Evolutionary conservation across 2,113 vertebrate genomes (phyloP), one percentile per base, ranked within the genome.

Genomic region (Rhadina sibilatrix): DNA sequence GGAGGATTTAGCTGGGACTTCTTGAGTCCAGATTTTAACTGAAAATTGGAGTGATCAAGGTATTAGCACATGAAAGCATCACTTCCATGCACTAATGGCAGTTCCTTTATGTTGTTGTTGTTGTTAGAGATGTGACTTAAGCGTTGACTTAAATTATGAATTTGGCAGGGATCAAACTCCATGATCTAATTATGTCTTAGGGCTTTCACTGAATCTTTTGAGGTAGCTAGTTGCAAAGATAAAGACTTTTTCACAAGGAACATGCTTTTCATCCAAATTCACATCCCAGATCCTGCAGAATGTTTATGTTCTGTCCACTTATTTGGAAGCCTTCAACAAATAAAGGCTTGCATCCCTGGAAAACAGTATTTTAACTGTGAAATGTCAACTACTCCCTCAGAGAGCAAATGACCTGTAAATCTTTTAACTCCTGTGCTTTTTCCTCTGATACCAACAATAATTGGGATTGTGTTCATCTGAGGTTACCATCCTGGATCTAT

Each of bases 11-110:
- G 80, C 38, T 71, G 49, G 90, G 83, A 87, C 69, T 95, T 95
- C 76, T 12, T 10, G 12, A 78, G 61, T 64, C 50, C 37, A 11
- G 53, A 79, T 91, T 96, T 93, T 86, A 88, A 79, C 59, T 49
- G 65, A 80, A 93, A 84, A 94, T 72, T 57, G 87, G 74, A 93
- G 66, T 75, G 92, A 96, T 96, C 94, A 88, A 84, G 28, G 60
- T 90, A 96, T 96, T 94, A 94, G 79, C 97, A 97, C 92, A 94
- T 94, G 95, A 97, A 96, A 96, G 94, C 72, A 83, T 69, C 89
- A 81, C 69, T 81, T 88, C 65, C 80, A 63, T 7, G 27, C 65
- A 20, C 78, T 97, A 97, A 96, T 79, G 80, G 93, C 93, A 96
- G 92, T 33, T 93, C 65, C 93, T 96, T 96, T 94, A 92, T 76